Percentiles rank a stretch among this genome's conserved stretches.
Evolutionary conservation across 1,140 invertebrate genomes (phyloP).

Genomic region (Drosophila parabipectinata): DNA sequence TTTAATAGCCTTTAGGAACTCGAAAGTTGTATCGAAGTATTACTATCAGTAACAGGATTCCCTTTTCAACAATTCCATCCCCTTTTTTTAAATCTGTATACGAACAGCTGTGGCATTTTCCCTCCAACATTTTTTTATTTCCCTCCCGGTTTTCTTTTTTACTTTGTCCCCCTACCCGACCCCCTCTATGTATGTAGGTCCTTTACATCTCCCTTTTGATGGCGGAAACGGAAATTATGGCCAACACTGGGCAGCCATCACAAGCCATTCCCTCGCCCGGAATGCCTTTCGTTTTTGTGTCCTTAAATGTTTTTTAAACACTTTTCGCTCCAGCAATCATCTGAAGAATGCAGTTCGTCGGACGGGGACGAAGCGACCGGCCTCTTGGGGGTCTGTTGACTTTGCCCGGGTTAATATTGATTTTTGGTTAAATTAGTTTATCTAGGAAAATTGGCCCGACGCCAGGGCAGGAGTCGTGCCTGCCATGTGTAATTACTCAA

Average conservation of each 20-base stretch:
- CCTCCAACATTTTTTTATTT: not conserved
- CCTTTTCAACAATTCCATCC: not conserved
- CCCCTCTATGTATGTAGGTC: conserved; percentile 30
- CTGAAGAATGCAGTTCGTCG: conserved; percentile 49
- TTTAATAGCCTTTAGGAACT: not conserved
- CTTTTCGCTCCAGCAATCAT: conserved; percentile 27
- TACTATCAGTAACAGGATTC: not conserved
- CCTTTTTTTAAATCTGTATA: not conserved
- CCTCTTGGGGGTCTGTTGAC: conserved; percentile 48
- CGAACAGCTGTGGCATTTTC: conserved; percentile 28
- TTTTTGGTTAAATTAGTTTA: conserved; percentile 58
- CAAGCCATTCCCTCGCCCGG: not conserved
- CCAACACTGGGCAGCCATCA: conserved; percentile 20
- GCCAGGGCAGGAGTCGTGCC: not conserved
- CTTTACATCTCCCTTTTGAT: conserved; percentile 52
- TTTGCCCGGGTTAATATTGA: conserved; percentile 66
- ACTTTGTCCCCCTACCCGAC: conserved; percentile 1
- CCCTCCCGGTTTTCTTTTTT: not conserved
- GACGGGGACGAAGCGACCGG: not conserved
- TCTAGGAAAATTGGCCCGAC: conserved; percentile 41
- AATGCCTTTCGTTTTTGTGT: conserved; percentile 1
- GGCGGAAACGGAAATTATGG: conserved; percentile 69
- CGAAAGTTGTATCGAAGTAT: no score
- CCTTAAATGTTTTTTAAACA: conserved; percentile 45
- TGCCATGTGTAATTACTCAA: conserved; percentile 37